Conservation (phyloP, 2,113 vertebrate genomes). For the Myanophis thanlyinensis region DNA sequence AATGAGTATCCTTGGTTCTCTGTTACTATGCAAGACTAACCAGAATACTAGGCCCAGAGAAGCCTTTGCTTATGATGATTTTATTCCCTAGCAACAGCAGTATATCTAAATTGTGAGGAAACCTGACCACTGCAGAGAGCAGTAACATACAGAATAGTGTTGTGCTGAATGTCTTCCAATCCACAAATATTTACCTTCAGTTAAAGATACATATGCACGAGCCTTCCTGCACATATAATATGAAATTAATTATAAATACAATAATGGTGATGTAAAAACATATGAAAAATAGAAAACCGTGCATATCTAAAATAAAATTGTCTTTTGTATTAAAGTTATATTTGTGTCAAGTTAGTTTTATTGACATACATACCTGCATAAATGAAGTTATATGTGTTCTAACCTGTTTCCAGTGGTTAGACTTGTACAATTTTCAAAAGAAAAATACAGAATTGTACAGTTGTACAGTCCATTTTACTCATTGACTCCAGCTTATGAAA, state of each 20-base stretch:
- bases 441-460: not conserved
- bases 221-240: not conserved
- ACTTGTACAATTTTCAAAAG: not conserved
- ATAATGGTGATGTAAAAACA: not conserved
- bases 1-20: not conserved
- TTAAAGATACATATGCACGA: not conserved
- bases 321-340: not conserved
- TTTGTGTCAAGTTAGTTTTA: not conserved
- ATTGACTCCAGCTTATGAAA: not conserved
- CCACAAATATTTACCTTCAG: not conserved
- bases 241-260: not conserved
- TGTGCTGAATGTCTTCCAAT: not conserved
- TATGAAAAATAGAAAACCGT: not conserved
- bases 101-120: not conserved
- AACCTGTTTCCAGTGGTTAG: not conserved
- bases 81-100: not conserved
- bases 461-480: not conserved
- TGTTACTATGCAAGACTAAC: not conserved
- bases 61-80: not conserved
- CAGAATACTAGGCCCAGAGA: not conserved
- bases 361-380: not conserved
- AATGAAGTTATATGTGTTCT: not conserved
- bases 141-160: not conserved
- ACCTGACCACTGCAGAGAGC: not conserved
- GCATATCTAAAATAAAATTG: not conserved